Evolutionary conservation across 2,888 invertebrate species (phyloP).

Genomic region (Sphaerophoria rueppellii): DNA sequence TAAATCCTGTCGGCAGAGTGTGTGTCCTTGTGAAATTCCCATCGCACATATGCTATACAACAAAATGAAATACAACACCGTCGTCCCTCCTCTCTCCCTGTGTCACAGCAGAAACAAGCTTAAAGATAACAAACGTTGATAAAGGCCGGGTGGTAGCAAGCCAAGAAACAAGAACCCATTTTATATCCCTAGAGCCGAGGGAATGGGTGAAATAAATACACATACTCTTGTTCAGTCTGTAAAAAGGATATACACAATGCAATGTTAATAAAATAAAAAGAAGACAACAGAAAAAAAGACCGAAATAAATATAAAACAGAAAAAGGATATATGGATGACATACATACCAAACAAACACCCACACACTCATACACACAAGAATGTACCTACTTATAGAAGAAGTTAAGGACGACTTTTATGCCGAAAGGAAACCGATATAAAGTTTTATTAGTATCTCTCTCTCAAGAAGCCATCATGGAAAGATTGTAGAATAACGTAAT

Average conservation of each 20-base stretch:
- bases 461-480: constrained; percentile 74
- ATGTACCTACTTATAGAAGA: constrained; percentile 23
- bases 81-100: too few species aligned
- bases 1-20: constrained; percentile 71
- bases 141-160: constrained; percentile 27
- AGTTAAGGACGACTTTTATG: constrained; percentile 71
- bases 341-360: constrained; percentile 11
- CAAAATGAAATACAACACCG: constrained; percentile 63
- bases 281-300: constrained; percentile 4
- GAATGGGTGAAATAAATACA: constrained; percentile 59
- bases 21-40: constrained; percentile 70
- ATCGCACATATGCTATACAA: constrained; percentile 65
- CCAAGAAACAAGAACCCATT: constrained; percentile 9
- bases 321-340: constrained; percentile 56
- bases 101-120: constrained; percentile 40
- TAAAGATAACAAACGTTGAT: constrained; percentile 65
- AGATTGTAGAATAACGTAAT: constrained; percentile 73
- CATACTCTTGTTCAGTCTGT: constrained; percentile 67
- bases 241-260: constrained; percentile 73
- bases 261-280: constrained; percentile 64
- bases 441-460: constrained; percentile 74
- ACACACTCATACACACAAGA: constrained; percentile 31
- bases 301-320: constrained; percentile 2
- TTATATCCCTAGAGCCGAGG: constrained; percentile 23
- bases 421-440: constrained; percentile 73